phyloP scores from a whole-genome alignment of 2,888 invertebrate species.

The Parasteatoda lunata region DNA sequence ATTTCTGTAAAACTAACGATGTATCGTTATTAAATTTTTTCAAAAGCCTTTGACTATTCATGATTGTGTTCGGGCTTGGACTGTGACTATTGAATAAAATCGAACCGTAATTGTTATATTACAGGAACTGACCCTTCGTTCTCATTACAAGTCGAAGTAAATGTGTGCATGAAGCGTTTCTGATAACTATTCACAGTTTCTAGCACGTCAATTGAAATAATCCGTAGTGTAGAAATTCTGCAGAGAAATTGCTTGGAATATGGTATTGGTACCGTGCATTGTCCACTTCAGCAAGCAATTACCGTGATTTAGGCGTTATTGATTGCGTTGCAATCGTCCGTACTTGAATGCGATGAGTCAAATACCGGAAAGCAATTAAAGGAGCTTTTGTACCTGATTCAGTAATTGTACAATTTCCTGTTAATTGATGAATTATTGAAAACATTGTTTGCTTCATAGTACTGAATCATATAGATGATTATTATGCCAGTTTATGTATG shows the following conservation, averaged over 20 bases:
- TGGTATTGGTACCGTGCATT: background rate
- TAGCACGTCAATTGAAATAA: too few species aligned
- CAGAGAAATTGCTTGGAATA: background rate
- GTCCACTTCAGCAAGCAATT: background rate
- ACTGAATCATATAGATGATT: too few species aligned
- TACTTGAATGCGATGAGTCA: slow-evolving; percentile 12
- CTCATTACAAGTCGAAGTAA: too few species aligned
- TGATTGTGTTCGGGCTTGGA: too few species aligned
- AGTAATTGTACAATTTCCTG: background rate
- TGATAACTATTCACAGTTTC: too few species aligned
- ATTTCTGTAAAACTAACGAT: too few species aligned
- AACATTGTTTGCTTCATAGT: background rate
- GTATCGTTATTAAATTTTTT: too few species aligned
- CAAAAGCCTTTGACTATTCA: too few species aligned
- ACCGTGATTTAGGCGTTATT: slow-evolving; percentile 1
- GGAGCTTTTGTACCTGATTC: background rate
- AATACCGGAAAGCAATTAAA: slow-evolving; percentile 36
- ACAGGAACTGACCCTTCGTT: too few species aligned
- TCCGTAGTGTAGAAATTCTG: background rate
- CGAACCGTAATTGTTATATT: too few species aligned
- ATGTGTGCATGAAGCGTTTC: background rate
- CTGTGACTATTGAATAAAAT: too few species aligned
- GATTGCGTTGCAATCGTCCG: slow-evolving; percentile 12
- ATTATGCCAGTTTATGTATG: too few species aligned
- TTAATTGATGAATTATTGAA: background rate